Conservation (phyloP, 2,797 vertebrate species). For the Phoeniculus purpureus region DNA sequence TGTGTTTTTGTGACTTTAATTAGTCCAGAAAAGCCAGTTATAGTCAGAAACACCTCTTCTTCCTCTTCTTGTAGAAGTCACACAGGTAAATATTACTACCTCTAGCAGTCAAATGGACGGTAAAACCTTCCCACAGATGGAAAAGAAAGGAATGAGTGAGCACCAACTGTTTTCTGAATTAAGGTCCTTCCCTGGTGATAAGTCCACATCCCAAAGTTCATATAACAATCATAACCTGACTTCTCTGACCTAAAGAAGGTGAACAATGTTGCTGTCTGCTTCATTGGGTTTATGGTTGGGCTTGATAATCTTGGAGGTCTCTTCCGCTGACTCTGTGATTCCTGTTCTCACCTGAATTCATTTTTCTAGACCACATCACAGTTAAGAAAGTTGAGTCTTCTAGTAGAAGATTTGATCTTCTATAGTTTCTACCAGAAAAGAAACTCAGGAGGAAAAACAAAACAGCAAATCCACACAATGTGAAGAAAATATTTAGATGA, state of each 20-base stretch:
- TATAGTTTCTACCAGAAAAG: too few species aligned
- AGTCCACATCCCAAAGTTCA: not conserved
- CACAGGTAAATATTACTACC: not conserved
- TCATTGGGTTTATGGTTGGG: not conserved
- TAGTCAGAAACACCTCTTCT: accelerated
- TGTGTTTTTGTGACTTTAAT: not conserved
- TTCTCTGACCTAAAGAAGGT: not conserved
- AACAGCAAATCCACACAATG: not conserved
- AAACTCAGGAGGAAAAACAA: accelerated
- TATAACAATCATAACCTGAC: not conserved
- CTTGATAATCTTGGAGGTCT: too few species aligned
- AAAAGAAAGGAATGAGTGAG: accelerated
- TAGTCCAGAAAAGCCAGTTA: not conserved
- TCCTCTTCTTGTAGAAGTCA: not conserved
- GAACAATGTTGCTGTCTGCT: accelerated
- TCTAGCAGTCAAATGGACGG: not conserved
- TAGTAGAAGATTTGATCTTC: not conserved
- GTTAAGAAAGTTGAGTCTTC: not conserved
- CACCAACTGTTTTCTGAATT: not conserved
- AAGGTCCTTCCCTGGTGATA: not conserved
- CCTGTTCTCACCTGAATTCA: not conserved
- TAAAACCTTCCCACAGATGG: not conserved
- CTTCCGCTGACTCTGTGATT: not conserved
- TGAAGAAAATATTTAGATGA: not conserved
- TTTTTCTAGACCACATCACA: not conserved